phyloP scores from a whole-genome alignment of 37 sponge, comb jelly and placozoan species.

The Cliona cf. orientalis region DNA sequence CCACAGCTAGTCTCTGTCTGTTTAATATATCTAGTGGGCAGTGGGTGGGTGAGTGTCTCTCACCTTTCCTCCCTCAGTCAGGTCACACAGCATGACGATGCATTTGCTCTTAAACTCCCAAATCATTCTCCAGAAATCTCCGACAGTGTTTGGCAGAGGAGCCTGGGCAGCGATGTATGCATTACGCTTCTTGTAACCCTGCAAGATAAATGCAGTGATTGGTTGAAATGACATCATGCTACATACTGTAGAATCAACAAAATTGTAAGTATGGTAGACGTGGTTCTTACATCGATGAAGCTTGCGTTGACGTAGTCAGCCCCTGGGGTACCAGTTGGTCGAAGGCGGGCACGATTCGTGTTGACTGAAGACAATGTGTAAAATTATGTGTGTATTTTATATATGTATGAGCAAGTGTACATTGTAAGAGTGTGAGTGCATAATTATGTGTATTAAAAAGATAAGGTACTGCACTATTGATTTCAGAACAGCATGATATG shows the following conservation, averaged over 20 bases:
- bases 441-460: too few relatives aligned
- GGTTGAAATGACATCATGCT: background rate
- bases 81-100: conserved; percentile 66
- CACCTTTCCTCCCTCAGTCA: conserved; percentile 34
- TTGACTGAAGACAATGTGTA: conserved; percentile 9
- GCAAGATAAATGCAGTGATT: background rate
- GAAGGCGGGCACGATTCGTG: conserved; percentile 14
- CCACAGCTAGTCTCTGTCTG: too few relatives aligned
- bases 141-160: conserved; percentile 54
- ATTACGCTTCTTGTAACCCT: conserved; percentile 74
- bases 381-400: too few relatives aligned
- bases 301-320: conserved; percentile 85
- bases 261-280: too few relatives aligned
- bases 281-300: conserved; percentile 77
- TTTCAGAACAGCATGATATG: too few relatives aligned
- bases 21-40: too few relatives aligned
- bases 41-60: too few relatives aligned
- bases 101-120: conserved; percentile 62
- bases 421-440: too few relatives aligned
- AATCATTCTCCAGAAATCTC: conserved; percentile 75
- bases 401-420: too few relatives aligned
- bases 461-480: too few relatives aligned
- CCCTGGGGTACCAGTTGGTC: conserved; percentile 21
- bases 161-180: conserved; percentile 73
- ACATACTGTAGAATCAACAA: background rate